Evolutionary conservation across 1,140 invertebrate genomes (phyloP), one percentile per base, ranked within the genome.

Genomic region (Caenorhabditis brenneri): DNA sequence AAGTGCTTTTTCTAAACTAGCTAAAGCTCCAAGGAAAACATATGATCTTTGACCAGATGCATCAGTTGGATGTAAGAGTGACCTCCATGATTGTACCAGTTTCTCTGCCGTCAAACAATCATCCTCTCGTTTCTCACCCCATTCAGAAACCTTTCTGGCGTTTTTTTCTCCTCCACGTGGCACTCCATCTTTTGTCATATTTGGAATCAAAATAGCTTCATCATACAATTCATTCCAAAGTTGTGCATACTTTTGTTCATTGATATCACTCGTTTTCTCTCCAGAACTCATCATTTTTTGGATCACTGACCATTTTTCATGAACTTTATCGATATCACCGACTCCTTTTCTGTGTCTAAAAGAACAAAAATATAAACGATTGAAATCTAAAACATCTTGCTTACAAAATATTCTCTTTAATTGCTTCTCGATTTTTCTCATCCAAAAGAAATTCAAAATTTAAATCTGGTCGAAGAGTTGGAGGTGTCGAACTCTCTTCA

Each of bases 151-250:
- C 22, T 60, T 60, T 39, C 46, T 85, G 1, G 88, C 85, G 22
- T 86, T 49, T 9, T 74, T 51, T 80, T 85, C 85, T 42, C 88
- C 85, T 24, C 88, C 88, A 27, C 79, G 69, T 24, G 88, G 88
- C 27, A 86, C 88, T 31, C 86, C 84, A 12, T 89, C 88, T 85
- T 91, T 88, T 27, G 87, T 88, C 51, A 39, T 85, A 86, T 92
- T 92, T 48, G 91, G 91, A 42, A 92, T 89, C 24, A 88, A 79
- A 22, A 86, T 39, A 31, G 91, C 91, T 53, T 85, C 82, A 24
- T 86, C 78, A 19, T 89, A 87, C 4, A 90, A 69, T 79, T 87
- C 80, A 80, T 85, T 51, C 86, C 88, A 88, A 24, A 88, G 58
- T 51, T 88, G 36, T 27, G 22, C 33, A 39, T 83, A 85, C 22